phyloP scores from a whole-genome alignment of 1,140 invertebrate species.

The Leptinotarsa undecemlineata region DNA sequence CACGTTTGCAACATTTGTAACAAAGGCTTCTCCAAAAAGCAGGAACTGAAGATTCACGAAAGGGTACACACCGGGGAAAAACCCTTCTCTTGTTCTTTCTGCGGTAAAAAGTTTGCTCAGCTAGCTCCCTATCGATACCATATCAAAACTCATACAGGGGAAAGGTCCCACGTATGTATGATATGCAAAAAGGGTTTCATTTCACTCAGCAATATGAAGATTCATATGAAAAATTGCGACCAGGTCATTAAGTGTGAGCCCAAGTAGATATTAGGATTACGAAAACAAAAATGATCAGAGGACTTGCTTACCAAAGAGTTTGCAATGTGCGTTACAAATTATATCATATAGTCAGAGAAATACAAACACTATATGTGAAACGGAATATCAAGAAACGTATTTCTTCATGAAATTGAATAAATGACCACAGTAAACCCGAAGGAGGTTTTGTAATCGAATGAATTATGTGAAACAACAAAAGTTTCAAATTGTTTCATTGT shows the following conservation, averaged over 20 bases:
- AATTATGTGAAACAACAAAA: no score
- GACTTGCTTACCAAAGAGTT: neutral
- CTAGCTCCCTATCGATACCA: slow-evolving; percentile 68
- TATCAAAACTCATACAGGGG: slow-evolving; percentile 67
- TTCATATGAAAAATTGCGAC: slow-evolving; percentile 62
- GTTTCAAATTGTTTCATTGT: no score
- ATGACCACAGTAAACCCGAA: no score
- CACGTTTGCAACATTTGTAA: slow-evolving; percentile 63
- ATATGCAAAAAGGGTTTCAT: slow-evolving; percentile 70
- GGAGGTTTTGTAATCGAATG: no score
- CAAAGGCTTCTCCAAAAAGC: slow-evolving; percentile 56
- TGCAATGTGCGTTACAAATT: neutral
- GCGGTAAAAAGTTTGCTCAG: slow-evolving; percentile 82
- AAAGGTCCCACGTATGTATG: slow-evolving; percentile 73
- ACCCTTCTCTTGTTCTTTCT: slow-evolving; percentile 69
- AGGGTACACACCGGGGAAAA: slow-evolving; percentile 68
- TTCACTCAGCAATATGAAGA: slow-evolving; percentile 64
- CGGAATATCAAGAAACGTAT: no score
- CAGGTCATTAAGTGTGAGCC: slow-evolving; percentile 16
- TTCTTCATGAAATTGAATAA: no score
- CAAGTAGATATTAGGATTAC: neutral
- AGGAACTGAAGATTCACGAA: slow-evolving; percentile 65
- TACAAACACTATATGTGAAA: no score
- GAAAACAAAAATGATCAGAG: no score
- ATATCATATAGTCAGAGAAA: slow-evolving; percentile 16